These are phyloP conservation scores for Mormyrops boulengeri DNA, from an alignment of 2,797 vertebrate genomes.

Conservation along the genomic window DNA sequence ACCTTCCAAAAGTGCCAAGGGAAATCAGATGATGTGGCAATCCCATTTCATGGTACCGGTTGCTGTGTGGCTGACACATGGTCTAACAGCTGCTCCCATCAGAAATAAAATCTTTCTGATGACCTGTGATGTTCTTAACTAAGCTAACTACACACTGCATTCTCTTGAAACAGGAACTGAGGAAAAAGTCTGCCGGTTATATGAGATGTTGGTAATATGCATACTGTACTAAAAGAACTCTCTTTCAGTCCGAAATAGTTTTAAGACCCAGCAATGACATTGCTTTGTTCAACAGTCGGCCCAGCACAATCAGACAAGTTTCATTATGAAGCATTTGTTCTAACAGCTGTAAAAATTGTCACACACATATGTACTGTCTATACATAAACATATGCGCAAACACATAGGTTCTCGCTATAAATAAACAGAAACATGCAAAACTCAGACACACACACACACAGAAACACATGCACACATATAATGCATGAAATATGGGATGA, in stretches of 20 bases:
- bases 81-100: conserved; percentile 7
- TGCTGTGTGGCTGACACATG: not conserved
- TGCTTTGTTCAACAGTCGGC: not conserved
- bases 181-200: not conserved
- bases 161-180: not conserved
- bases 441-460: not conserved
- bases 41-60: not conserved
- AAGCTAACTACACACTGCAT: not conserved
- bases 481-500: conserved; percentile 9
- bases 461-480: not conserved
- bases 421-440: not conserved
- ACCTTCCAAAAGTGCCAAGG: not conserved
- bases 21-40: not conserved
- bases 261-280: not conserved
- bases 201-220: not conserved
- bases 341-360: not conserved
- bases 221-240: not conserved
- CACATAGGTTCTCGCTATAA: conserved; percentile 1
- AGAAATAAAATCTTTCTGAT: not conserved
- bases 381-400: not conserved
- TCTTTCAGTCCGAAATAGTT: not conserved
- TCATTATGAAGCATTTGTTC: not conserved
- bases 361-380: not conserved
- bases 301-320: not conserved
- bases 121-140: not conserved